These are phyloP conservation scores for Pomatorhinus ruficollis DNA, from an alignment of 2,113 vertebrate genomes.

Conservation along the genomic window DNA sequence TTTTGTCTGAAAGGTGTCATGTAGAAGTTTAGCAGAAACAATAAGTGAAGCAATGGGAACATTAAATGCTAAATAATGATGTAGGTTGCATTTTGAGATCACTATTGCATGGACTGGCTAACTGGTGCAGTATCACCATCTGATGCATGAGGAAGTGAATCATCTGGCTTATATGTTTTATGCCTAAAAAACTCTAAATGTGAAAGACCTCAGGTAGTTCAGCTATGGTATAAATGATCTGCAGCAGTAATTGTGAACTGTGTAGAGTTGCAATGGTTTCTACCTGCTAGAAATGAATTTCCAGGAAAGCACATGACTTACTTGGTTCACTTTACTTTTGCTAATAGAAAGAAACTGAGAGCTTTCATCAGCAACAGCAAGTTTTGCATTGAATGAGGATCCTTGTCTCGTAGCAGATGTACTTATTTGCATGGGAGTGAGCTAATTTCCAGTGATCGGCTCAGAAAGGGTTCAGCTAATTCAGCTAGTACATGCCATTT, in stretches of 20 bases:
- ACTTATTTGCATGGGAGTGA: conserved; percentile 40
- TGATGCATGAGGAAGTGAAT: background rate
- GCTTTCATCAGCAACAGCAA: background rate
- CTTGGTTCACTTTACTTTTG: conserved; percentile 11
- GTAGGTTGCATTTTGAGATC: background rate
- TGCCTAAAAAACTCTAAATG: background rate
- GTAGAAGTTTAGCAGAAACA: background rate
- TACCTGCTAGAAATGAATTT: conserved; percentile 1
- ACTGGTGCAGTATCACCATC: background rate
- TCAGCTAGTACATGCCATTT: background rate
- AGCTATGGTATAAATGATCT: background rate
- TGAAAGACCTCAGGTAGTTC: background rate
- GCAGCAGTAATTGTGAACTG: background rate
- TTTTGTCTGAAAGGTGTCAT: background rate
- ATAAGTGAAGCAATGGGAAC: background rate
- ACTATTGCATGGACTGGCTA: background rate
- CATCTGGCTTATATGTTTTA: background rate
- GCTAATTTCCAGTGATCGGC: background rate
- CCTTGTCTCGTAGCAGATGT: background rate
- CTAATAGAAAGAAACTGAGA: conserved; percentile 46
- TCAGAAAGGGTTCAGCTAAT: background rate
- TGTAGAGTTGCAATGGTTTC: background rate
- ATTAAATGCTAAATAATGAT: background rate
- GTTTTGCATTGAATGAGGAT: conserved; percentile 47
- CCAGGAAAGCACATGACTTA: conserved; percentile 54